Conservation (phyloP, 1,140 invertebrate species). For the Drosophila seguyi region DNA sequence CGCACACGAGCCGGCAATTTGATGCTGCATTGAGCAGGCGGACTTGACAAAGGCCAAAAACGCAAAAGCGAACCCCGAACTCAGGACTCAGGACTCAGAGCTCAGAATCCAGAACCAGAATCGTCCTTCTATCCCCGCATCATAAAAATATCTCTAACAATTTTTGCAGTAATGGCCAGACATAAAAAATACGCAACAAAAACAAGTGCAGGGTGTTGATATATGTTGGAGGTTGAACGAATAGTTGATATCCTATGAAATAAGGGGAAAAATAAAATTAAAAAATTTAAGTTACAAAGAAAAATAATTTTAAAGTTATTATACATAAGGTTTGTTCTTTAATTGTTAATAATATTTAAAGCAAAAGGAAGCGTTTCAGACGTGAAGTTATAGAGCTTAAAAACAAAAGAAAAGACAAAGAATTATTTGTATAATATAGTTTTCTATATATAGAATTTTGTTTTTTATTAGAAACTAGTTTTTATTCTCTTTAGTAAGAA, state of each 20-base stretch:
- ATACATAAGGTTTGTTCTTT: too few species aligned
- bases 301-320: too few species aligned
- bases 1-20: conserved; percentile 75
- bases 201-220: conserved; percentile 37
- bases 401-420: too few species aligned
- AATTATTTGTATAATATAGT: too few species aligned
- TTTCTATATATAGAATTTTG: too few species aligned
- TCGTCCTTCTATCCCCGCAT: conserved; percentile 29
- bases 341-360: too few species aligned
- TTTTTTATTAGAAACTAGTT: too few species aligned
- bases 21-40: conserved; percentile 63
- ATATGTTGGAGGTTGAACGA: neutral
- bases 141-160: conserved; percentile 73
- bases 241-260: conserved; percentile 8
- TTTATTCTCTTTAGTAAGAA: too few species aligned
- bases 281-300: too few species aligned
- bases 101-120: conserved; percentile 13
- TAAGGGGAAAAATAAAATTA: too few species aligned
- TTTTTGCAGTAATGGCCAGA: conserved; percentile 75
- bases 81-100: neutral
- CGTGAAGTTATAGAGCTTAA: too few species aligned
- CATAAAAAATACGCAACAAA: conserved; percentile 78
- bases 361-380: too few species aligned
- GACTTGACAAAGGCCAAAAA: conserved; percentile 71
- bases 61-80: conserved; percentile 19